Evolutionary conservation across 1,140 invertebrate species (phyloP), one percentile per base, ranked within the genome.

Genomic region (Aethina tumida): DNA sequence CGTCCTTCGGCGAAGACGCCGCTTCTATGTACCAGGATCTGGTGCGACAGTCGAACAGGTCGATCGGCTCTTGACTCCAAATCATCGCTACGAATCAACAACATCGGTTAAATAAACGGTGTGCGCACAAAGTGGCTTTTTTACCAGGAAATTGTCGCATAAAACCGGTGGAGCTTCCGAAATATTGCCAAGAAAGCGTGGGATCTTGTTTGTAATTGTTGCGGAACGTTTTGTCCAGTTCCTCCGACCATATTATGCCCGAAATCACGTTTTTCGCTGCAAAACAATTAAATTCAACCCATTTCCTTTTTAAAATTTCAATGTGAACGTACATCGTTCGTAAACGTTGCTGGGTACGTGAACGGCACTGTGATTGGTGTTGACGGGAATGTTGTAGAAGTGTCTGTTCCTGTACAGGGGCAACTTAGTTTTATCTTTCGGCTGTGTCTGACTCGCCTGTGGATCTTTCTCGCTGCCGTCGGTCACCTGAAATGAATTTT

Each of bases 271-370:
- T 73, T 41, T 67, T 64, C 33, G 76, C 76, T 79, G 54, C 42
- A 67, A 70, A 27, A 32, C 18, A 38, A 5, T 33, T 31, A 9
- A 29, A 12, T 39, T 34, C 5, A 5, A 7, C 17, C 12, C 15
- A 20, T 7, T 4, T 4, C 10, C 20, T 22, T 16, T 40, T 35
- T n/a, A n/a, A 9, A 8, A 7, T 8, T 35, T 18, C 3, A 29
- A n/a, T n/a, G 4, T 36, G 27, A 8, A 67, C 71, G 71, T 68
- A 92, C 87, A 79, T 73, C 83, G 73, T 52, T 92, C 86, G 59
- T 84, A 97, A 24, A 97, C 91, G 63, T 95, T 95, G 15, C 89
- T 94, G 2, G 94, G 92, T 4, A 98, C 88, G 61, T 97, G 93
- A 4, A 97, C 86, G 20, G 89, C 84, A 50, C 88, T 94, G 57